Percentiles rank a stretch among this genome's conserved stretches.
Conservation (phyloP, 2,797 vertebrate genomes). For the Malurus leucopterus region DNA sequence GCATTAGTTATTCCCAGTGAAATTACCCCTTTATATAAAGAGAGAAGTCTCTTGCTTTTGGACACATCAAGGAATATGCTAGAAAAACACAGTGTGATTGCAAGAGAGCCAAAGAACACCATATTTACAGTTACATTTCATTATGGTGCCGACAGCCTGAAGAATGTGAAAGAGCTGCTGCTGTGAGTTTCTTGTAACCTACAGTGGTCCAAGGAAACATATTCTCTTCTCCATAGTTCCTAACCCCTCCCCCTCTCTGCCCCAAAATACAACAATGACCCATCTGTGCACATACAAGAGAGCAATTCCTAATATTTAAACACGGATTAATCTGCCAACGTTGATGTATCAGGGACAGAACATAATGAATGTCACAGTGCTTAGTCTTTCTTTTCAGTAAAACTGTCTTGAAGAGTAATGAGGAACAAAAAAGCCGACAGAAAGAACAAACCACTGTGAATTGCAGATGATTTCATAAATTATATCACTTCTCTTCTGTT, state of each 20-base stretch:
- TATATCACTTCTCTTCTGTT: not conserved
- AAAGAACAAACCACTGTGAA: not conserved
- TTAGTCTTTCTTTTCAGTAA: slow-evolving; percentile 51
- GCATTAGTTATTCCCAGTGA: not conserved
- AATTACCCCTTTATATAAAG: not conserved
- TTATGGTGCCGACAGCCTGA: not conserved
- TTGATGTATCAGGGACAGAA: slow-evolving; percentile 35
- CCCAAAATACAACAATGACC: slow-evolving; percentile 57
- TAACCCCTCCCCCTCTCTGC: slow-evolving; percentile 25
- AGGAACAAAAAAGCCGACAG: not conserved
- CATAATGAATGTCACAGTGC: slow-evolving; percentile 58
- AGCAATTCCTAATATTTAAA: slow-evolving; percentile 55
- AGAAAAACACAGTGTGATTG: not conserved
- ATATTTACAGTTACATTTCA: not conserved
- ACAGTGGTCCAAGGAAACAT: slow-evolving; percentile 17
- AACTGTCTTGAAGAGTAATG: slow-evolving; percentile 56
- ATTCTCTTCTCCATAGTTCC: not conserved
- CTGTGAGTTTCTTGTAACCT: slow-evolving; percentile 2
- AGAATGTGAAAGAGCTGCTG: not conserved
- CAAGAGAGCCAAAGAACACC: not conserved
- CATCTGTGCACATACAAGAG: slow-evolving; percentile 61
- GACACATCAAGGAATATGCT: not conserved
- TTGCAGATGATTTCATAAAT: slow-evolving; percentile 2
- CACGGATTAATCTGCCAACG: slow-evolving; percentile 42
- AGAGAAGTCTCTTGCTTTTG: not conserved